Conservation (phyloP, 2,113 vertebrate species). For the Ctenomys sociabilis region DNA sequence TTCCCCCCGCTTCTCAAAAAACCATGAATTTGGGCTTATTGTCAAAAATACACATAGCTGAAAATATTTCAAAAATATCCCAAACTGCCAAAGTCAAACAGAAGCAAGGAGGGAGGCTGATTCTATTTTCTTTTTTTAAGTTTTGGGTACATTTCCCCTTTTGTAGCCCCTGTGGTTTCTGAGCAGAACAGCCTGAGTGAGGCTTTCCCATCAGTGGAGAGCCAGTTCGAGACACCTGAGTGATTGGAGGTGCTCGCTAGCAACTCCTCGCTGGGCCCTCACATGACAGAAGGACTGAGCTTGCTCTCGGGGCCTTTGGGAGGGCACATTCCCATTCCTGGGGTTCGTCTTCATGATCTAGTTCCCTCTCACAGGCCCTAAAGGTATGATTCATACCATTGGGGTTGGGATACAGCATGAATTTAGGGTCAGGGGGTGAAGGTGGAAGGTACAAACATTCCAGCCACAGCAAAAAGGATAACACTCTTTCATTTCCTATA, state of each 20-base stretch:
- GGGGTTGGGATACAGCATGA: neutral
- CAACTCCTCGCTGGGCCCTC: neutral
- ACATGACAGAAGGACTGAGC: neutral
- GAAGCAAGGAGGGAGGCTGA: neutral
- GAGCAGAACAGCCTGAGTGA: conserved; percentile 8
- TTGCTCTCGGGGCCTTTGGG: neutral
- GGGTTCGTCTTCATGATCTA: neutral
- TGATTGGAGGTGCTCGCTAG: neutral
- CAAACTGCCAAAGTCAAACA: neutral
- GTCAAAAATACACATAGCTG: conserved; percentile 18
- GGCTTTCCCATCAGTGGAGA: neutral
- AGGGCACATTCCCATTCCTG: neutral
- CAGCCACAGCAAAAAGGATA: neutral
- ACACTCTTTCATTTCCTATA: neutral
- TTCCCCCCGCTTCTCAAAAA: neutral
- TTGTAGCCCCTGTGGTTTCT: neutral
- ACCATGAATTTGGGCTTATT: neutral
- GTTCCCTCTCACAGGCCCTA: neutral
- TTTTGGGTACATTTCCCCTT: neutral
- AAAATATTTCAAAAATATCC: neutral
- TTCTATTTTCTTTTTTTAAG: neutral
- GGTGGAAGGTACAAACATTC: neutral
- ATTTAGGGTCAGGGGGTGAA: neutral
- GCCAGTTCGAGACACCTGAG: neutral
- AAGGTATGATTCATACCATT: no score